Conservation (phyloP, 2,888 invertebrate genomes). For the Dichetophora obliterata region DNA sequence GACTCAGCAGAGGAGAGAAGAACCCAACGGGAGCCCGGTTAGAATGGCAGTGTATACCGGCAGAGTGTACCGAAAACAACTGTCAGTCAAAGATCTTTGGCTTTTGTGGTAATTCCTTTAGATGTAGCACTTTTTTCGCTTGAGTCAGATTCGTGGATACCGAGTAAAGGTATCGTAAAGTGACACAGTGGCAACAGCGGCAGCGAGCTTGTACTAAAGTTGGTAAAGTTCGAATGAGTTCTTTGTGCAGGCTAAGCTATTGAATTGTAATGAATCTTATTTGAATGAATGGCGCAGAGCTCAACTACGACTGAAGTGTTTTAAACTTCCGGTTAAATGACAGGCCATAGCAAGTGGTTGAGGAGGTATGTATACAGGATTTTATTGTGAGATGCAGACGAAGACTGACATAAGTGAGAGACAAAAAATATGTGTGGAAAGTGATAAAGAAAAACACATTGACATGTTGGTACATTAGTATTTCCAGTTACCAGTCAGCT, state of each 20-base stretch:
- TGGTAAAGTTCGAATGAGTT: slow-evolving; percentile 22
- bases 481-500: slow-evolving; percentile 1
- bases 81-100: slow-evolving; percentile 26
- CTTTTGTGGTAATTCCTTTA: slow-evolving; percentile 28
- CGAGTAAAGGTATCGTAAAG: not conserved
- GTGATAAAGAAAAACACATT: not conserved
- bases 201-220: not conserved
- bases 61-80: slow-evolving; percentile 2
- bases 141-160: not conserved
- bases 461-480: slow-evolving; percentile 14
- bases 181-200: not conserved
- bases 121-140: slow-evolving; percentile 7
- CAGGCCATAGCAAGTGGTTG: not conserved
- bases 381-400: too few species aligned
- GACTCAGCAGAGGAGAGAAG: not conserved
- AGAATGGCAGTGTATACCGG: not conserved
- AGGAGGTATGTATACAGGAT: too few species aligned
- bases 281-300: slow-evolving; percentile 31
- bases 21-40: not conserved
- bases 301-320: not conserved
- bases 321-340: not conserved
- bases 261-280: slow-evolving; percentile 56
- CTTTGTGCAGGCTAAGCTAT: slow-evolving; percentile 47
- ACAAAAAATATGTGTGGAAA: not conserved
- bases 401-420: not conserved